Conservation (phyloP, 2,797 vertebrate genomes). For the Linurgus olivaceus region DNA sequence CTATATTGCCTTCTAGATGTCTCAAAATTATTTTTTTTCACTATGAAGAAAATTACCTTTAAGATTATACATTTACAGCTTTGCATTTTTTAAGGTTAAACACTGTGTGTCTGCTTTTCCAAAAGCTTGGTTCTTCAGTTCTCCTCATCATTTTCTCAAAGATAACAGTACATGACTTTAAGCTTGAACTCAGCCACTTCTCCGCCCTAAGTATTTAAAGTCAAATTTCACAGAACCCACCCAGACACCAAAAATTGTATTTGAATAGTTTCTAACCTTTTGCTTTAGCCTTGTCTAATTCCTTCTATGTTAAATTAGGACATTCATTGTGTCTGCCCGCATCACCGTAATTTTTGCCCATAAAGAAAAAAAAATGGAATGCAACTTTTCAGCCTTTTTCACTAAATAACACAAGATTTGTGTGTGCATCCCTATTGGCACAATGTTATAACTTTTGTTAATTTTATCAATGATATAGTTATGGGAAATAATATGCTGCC, state of each 20-base stretch:
- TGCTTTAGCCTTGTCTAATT: background rate
- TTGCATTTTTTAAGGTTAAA: background rate
- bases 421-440: background rate
- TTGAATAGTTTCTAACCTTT: background rate
- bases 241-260: background rate
- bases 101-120: background rate
- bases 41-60: background rate
- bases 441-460: background rate
- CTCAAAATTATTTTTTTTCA: background rate
- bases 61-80: background rate
- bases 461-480: background rate
- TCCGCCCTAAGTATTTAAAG: background rate
- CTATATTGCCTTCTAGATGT: background rate
- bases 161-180: background rate
- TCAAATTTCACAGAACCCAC: background rate
- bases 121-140: background rate
- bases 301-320: background rate
- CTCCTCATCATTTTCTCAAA: background rate
- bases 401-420: background rate
- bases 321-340: background rate
- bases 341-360: background rate
- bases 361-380: background rate
- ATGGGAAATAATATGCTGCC: background rate
- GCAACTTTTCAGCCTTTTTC: background rate
- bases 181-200: background rate